A percentile compares a stretch with the other conserved stretches of the same genome.
These are phyloP conservation scores for Nicator chloris DNA, from an alignment of 2,113 vertebrate species.

Conservation along the genomic window DNA sequence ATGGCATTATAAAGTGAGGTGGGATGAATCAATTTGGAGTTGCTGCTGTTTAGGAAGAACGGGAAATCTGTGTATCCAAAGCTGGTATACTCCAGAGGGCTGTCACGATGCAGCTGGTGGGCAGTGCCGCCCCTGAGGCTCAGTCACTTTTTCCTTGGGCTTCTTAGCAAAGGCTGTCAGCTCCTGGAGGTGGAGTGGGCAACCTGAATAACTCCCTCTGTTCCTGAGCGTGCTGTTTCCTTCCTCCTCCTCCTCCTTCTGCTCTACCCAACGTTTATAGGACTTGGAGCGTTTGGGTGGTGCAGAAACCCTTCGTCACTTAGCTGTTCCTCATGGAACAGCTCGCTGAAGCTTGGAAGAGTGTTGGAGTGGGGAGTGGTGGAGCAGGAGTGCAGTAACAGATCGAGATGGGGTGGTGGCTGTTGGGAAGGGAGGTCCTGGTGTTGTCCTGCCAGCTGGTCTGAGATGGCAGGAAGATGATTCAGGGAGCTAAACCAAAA, in stretches of 20 bases:
- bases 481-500: background rate
- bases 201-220: slow-evolving; percentile 24
- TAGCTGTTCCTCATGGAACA: background rate
- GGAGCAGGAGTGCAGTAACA: background rate
- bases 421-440: background rate
- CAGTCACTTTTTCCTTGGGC: slow-evolving; percentile 9
- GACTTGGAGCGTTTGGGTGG: background rate
- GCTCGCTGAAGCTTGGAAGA: background rate
- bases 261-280: background rate
- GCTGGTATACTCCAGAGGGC: background rate
- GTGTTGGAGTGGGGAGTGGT: background rate
- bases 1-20: background rate
- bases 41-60: background rate
- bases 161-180: background rate
- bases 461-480: slow-evolving; percentile 1
- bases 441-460: background rate
- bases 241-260: slow-evolving; percentile 22
- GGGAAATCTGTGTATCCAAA: background rate
- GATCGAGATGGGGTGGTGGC: background rate
- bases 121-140: background rate
- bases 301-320: background rate
- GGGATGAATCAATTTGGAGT: background rate
- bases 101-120: background rate
- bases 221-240: background rate
- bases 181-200: background rate